Evolutionary conservation across 2,888 invertebrate species (phyloP).

Genomic region (Drosophila bunnanda): DNA sequence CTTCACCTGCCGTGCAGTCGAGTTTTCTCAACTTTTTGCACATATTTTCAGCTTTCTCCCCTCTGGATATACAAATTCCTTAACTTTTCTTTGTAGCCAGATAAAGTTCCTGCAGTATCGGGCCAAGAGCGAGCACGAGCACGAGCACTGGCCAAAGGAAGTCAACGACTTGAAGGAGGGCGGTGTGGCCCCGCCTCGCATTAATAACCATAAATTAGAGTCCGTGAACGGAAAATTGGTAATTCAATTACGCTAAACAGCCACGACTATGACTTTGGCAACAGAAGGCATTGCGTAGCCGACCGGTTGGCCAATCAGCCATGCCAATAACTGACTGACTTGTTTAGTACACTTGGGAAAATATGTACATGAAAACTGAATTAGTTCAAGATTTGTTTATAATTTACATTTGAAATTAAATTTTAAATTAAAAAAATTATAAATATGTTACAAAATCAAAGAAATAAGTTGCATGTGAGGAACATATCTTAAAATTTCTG

Average conservation of each 20-base stretch:
- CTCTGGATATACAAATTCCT: slow-evolving; percentile 32
- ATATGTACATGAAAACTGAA: background rate
- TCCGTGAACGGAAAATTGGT: slow-evolving; percentile 59
- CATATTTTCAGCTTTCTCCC: slow-evolving; percentile 23
- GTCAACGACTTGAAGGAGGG: slow-evolving; percentile 16
- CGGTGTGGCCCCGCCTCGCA: slow-evolving; percentile 27
- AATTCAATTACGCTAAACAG: slow-evolving; percentile 73
- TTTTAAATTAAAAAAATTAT: too few species aligned
- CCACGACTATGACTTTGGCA: slow-evolving; percentile 38
- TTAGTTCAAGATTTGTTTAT: background rate
- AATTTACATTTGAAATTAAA: background rate
- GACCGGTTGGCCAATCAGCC: slow-evolving; percentile 68
- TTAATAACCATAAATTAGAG: slow-evolving; percentile 72
- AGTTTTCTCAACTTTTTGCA: slow-evolving; percentile 27
- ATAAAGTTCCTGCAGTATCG: slow-evolving; percentile 29
- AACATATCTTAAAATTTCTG: too few species aligned
- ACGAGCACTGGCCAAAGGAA: background rate
- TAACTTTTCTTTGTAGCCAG: slow-evolving; percentile 24
- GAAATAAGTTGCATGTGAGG: too few species aligned
- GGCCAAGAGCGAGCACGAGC: background rate
- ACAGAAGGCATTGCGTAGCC: slow-evolving; percentile 50
- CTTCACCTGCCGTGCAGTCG: slow-evolving; percentile 35
- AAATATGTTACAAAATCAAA: background rate
- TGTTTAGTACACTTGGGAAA: slow-evolving; percentile 11
- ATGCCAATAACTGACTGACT: slow-evolving; percentile 34